Conservation (phyloP, 2,113 vertebrate species). For the Blennius ocellaris region DNA sequence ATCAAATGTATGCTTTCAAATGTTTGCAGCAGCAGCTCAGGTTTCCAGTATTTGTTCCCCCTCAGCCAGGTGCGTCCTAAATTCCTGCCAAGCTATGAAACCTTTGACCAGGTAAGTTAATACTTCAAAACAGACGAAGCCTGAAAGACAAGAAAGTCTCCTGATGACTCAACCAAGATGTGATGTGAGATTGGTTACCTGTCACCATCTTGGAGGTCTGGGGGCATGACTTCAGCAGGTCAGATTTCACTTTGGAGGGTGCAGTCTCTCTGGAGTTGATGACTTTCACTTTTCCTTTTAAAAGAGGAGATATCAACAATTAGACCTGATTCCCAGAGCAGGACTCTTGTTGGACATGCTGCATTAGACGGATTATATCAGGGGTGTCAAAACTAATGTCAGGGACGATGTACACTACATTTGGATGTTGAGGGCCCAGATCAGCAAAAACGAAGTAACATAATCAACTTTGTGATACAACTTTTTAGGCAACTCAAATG, state of each 20-base stretch:
- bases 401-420: too few species aligned
- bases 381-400: too few species aligned
- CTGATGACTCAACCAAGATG: neutral
- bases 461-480: too few species aligned
- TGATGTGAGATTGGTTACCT: conserved; percentile 43
- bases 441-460: too few species aligned
- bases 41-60: too few species aligned
- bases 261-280: conserved; percentile 91
- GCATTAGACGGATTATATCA: neutral
- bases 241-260: conserved; percentile 50
- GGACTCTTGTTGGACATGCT: neutral
- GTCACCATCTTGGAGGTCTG: neutral
- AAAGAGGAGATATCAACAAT: conserved; percentile 12
- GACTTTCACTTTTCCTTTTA: conserved; percentile 85
- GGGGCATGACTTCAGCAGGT: conserved; percentile 76
- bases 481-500: too few species aligned
- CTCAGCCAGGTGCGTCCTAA: too few species aligned
- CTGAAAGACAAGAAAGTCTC: conserved; percentile 1
- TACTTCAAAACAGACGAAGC: neutral
- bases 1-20: too few species aligned
- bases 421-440: too few species aligned
- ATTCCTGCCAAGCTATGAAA: too few species aligned
- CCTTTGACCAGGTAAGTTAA: neutral
- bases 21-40: too few species aligned
- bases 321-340: too few species aligned